Conservation (phyloP, 2,797 vertebrate genomes). For the Vultur gryphus region DNA sequence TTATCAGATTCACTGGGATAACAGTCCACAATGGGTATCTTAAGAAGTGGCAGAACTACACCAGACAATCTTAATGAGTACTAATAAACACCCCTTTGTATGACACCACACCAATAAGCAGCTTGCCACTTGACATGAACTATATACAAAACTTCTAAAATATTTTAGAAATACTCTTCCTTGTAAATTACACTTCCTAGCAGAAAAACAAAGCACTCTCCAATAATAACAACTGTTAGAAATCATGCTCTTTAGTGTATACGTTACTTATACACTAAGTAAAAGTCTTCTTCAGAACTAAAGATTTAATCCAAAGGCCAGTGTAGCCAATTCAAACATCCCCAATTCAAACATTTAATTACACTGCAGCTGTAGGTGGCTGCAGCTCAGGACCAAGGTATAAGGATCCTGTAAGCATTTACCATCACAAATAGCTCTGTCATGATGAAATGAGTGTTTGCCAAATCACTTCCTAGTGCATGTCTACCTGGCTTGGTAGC, state of each 20-base stretch:
- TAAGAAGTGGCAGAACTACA: neutral
- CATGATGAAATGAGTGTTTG: neutral
- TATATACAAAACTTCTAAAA: neutral
- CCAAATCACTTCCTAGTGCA: neutral
- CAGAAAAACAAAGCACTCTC: neutral
- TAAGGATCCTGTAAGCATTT: neutral
- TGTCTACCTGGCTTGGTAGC: neutral
- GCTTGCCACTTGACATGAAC: neutral
- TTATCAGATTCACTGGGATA: neutral
- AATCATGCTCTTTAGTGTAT: neutral
- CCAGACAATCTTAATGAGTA: neutral
- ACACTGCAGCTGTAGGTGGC: neutral
- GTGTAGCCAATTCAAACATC: neutral
- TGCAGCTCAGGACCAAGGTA: neutral
- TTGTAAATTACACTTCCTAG: neutral
- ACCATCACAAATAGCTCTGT: slow-evolving; percentile 1
- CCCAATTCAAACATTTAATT: neutral
- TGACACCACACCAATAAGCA: neutral
- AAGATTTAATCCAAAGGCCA: neutral
- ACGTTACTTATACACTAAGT: neutral
- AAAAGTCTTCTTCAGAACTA: neutral
- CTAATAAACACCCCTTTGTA: neutral
- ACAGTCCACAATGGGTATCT: neutral
- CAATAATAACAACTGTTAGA: neutral
- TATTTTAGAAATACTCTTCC: neutral